phyloP scores from a whole-genome alignment of 2,888 invertebrate genomes.

The Phyllotreta striolata region DNA sequence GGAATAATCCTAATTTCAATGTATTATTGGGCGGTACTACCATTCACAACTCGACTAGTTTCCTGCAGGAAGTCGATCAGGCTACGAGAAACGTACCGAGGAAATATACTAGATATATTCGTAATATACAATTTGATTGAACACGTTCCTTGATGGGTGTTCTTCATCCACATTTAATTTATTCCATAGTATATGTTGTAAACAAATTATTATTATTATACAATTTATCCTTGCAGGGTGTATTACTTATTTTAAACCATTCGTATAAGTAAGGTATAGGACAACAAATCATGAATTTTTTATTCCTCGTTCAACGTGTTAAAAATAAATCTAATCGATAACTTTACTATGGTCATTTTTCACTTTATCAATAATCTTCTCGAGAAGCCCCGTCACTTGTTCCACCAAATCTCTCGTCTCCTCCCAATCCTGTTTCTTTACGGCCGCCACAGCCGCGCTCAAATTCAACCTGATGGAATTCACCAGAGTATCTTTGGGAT shows the following conservation, averaged over 20 bases:
- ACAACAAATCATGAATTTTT: no score
- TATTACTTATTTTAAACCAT: no score
- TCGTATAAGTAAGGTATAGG: no score
- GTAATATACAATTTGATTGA: slow-evolving; percentile 51
- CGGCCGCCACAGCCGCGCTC: slow-evolving; percentile 57
- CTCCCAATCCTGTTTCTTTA: slow-evolving; percentile 59
- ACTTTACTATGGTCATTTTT: slow-evolving; percentile 29
- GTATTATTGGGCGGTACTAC: slow-evolving; percentile 91
- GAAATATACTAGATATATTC: slow-evolving; percentile 51
- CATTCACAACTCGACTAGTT: slow-evolving; percentile 86
- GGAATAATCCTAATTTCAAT: slow-evolving; percentile 75
- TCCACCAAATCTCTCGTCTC: slow-evolving; percentile 55
- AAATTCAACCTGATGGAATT: slow-evolving; percentile 55
- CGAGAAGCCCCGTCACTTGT: slow-evolving; percentile 49
- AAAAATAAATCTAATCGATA: no score
- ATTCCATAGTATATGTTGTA: slow-evolving; percentile 9
- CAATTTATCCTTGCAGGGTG: no score
- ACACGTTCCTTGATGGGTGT: not conserved
- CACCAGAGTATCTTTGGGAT: slow-evolving; percentile 51
- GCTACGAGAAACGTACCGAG: slow-evolving; percentile 73
- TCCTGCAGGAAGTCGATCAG: slow-evolving; percentile 76
- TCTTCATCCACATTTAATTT: slow-evolving; percentile 2
- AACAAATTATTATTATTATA: slow-evolving; percentile 13
- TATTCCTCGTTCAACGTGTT: no score
- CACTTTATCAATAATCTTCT: slow-evolving; percentile 46